Evolutionary conservation across 2,888 invertebrate genomes (phyloP).

Genomic region (Drosophila neonasuta): DNA sequence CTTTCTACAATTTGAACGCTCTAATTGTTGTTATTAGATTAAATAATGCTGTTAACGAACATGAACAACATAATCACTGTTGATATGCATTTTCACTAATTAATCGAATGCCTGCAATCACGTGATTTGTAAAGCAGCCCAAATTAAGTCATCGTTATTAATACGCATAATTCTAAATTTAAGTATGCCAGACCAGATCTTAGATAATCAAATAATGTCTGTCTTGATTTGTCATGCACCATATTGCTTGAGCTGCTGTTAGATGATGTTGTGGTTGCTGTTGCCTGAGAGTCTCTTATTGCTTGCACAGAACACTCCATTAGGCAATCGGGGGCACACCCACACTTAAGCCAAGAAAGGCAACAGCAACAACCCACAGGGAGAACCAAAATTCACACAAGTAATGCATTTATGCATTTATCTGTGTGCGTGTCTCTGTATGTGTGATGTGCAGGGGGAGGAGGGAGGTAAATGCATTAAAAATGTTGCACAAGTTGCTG

Average conservation of each 20-base stretch:
- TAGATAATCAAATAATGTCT: background rate
- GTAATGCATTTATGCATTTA: conserved; percentile 54
- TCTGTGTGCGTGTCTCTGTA: conserved; percentile 3
- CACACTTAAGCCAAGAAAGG: conserved; percentile 26
- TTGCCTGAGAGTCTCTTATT: conserved; percentile 4
- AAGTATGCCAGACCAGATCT: background rate
- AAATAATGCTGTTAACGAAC: background rate
- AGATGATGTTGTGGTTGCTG: conserved; percentile 5
- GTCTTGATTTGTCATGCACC: background rate
- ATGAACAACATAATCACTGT: background rate
- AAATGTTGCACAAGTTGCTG: conserved; percentile 53
- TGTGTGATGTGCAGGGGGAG: conserved; percentile 6
- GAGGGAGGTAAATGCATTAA: conserved; percentile 55
- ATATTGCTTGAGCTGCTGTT: conserved; percentile 1
- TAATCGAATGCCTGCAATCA: background rate
- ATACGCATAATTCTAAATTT: background rate
- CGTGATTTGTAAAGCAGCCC: background rate
- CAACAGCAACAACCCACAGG: conserved; percentile 23
- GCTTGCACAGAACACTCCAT: conserved; percentile 52
- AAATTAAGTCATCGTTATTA: background rate
- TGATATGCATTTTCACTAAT: background rate
- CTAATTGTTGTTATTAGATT: too few relatives aligned
- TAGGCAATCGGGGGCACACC: conserved; percentile 49
- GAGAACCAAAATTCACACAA: conserved; percentile 34
- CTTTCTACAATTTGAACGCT: too few relatives aligned